Evolutionary conservation across 2,888 invertebrate species (phyloP).

Genomic region (Thymelicus acteon): DNA sequence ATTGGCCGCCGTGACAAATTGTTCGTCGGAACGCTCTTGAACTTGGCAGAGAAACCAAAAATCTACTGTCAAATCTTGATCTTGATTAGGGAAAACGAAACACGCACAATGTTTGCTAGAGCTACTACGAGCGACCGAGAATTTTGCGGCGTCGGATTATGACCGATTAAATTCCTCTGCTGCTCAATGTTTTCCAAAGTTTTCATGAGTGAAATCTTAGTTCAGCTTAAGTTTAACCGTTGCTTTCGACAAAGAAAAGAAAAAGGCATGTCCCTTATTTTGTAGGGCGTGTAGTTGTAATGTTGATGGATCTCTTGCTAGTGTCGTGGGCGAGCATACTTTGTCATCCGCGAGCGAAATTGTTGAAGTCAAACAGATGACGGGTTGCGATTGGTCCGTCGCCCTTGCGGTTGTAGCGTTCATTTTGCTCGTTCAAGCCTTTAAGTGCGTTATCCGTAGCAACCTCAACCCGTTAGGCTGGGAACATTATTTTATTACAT

Average conservation of each 20-base stretch:
- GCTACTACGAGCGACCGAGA: slow-evolving; percentile 14
- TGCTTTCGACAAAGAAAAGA: slow-evolving; percentile 40
- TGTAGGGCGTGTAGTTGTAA: slow-evolving; percentile 37
- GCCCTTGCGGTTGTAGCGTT: slow-evolving; percentile 26
- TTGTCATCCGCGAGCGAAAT: slow-evolving; percentile 22
- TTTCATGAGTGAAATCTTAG: slow-evolving; percentile 29
- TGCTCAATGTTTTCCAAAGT: slow-evolving; percentile 12
- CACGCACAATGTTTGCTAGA: slow-evolving; percentile 24
- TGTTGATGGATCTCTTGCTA: slow-evolving; percentile 7
- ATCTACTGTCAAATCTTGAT: slow-evolving; percentile 39
- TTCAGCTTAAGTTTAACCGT: slow-evolving; percentile 38
- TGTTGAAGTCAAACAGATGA: slow-evolving; percentile 13
- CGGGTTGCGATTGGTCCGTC: slow-evolving; percentile 17
- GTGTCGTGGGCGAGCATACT: slow-evolving; percentile 24
- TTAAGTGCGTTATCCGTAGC: slow-evolving; percentile 18
- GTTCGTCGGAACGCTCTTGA: slow-evolving; percentile 33
- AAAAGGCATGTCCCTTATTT: slow-evolving; percentile 40
- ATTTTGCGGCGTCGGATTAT: slow-evolving; percentile 26
- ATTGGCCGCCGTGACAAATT: slow-evolving; percentile 39
- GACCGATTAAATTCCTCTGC: slow-evolving; percentile 31
- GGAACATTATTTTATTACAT: slow-evolving; percentile 21
- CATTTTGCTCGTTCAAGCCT: slow-evolving; percentile 26
- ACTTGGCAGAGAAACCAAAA: slow-evolving; percentile 36
- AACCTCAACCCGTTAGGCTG: slow-evolving; percentile 25
- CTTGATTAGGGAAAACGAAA: slow-evolving; percentile 36